Evolutionary conservation across 2,888 invertebrate genomes (phyloP).

Genomic region (Leuctra nigra): DNA sequence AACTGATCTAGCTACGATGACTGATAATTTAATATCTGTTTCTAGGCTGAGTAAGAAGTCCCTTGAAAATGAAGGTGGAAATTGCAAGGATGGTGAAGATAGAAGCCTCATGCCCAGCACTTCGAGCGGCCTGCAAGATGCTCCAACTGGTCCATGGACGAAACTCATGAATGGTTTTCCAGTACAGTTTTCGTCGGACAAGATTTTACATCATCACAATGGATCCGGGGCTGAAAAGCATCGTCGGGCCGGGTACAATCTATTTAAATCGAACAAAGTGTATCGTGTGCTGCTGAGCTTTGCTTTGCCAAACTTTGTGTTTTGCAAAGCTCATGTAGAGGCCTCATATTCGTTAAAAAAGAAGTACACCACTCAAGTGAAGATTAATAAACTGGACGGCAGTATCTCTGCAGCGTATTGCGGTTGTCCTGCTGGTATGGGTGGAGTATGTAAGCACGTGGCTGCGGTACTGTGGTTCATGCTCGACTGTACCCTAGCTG

Average conservation of each 20-base stretch:
- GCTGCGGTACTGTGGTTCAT: neutral
- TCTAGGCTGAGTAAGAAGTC: neutral
- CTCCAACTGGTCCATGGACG: neutral
- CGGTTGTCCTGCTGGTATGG: neutral
- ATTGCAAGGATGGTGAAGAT: neutral
- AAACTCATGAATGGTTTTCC: neutral
- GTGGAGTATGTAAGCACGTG: neutral
- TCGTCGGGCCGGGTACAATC: neutral
- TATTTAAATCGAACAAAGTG: neutral
- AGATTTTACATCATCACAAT: neutral
- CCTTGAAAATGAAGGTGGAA: neutral
- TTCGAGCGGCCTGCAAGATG: neutral
- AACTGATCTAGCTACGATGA: too few relatives aligned
- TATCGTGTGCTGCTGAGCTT: neutral
- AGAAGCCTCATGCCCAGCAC: neutral
- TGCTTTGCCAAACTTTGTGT: neutral
- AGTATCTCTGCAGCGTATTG: neutral
- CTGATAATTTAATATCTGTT: too few relatives aligned
- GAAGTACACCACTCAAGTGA: neutral
- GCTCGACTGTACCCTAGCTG: neutral
- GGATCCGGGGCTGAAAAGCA: neutral
- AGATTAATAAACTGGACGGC: neutral
- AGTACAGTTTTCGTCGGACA: neutral
- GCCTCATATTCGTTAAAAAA: neutral
- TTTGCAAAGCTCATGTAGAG: neutral